These are phyloP conservation scores for Microtus oregoni DNA, from an alignment of 2,113 vertebrate species.

Conservation along the genomic window DNA sequence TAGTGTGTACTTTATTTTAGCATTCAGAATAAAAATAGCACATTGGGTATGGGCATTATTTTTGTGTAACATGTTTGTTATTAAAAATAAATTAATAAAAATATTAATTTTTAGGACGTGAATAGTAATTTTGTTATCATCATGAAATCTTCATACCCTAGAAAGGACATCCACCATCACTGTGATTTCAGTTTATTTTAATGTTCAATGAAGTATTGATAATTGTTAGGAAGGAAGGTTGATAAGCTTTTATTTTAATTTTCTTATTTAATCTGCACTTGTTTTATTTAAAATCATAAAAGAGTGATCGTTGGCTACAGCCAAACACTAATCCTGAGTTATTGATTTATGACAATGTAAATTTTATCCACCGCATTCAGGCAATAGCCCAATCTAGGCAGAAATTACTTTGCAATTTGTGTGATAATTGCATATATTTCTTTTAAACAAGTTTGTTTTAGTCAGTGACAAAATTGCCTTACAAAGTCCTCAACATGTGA, in stretches of 20 bases:
- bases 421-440: constrained; percentile 68
- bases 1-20: background rate
- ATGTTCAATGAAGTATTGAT: background rate
- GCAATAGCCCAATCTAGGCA: constrained; percentile 70
- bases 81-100: constrained; percentile 13
- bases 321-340: constrained; percentile 73
- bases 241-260: background rate
- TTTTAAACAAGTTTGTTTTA: constrained; percentile 79
- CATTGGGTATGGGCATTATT: background rate
- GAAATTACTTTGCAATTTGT: constrained; percentile 77
- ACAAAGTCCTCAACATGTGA: constrained; percentile 39
- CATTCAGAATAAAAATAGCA: background rate
- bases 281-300: constrained; percentile 53
- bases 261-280: background rate
- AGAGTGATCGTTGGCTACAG: constrained; percentile 62
- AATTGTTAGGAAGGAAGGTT: constrained; percentile 27
- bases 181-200: background rate
- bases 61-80: background rate
- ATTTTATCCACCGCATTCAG: constrained; percentile 74
- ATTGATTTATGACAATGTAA: constrained; percentile 78
- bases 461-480: constrained; percentile 69
- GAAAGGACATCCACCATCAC: background rate
- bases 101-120: background rate
- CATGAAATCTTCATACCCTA: background rate
- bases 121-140: constrained; percentile 22